phyloP scores from a whole-genome alignment of 2,888 invertebrate genomes.

The Sepiola atlantica region DNA sequence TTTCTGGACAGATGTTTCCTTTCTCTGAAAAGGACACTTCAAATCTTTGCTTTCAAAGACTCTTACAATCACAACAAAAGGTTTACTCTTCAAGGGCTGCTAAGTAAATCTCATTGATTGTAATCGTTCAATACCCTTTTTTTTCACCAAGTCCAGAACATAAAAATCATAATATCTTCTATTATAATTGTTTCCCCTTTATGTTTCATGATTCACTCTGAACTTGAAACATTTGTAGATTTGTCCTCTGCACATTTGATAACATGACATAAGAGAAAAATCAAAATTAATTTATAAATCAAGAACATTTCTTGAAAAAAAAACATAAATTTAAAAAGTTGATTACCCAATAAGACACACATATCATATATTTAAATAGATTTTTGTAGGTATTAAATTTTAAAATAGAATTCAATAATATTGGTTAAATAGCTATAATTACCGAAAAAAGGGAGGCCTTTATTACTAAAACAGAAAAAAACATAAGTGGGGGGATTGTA shows the following conservation, averaged over 20 bases:
- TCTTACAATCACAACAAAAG: neutral
- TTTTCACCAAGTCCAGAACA: neutral
- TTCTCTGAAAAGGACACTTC: neutral
- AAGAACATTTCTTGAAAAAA: neutral
- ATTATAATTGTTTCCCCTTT: neutral
- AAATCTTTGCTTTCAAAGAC: neutral
- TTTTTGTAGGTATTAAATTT: too few species aligned
- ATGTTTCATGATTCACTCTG: neutral
- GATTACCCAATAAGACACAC: too few species aligned
- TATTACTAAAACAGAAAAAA: too few species aligned
- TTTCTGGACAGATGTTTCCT: constrained; percentile 16
- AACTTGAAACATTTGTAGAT: neutral
- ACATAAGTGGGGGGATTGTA: too few species aligned
- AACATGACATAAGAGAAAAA: neutral
- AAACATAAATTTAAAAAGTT: too few species aligned
- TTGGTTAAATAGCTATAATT: too few species aligned
- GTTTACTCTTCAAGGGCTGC: neutral
- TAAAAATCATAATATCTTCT: neutral
- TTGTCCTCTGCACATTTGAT: neutral
- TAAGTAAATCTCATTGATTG: neutral
- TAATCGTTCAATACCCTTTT: neutral
- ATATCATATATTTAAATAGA: too few species aligned
- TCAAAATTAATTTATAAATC: neutral
- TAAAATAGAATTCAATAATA: too few species aligned
- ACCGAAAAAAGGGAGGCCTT: too few species aligned